Evolutionary conservation across 1,140 invertebrate species (phyloP), one percentile per base, ranked within the genome.

Genomic region (Andrena cerasifolii): DNA sequence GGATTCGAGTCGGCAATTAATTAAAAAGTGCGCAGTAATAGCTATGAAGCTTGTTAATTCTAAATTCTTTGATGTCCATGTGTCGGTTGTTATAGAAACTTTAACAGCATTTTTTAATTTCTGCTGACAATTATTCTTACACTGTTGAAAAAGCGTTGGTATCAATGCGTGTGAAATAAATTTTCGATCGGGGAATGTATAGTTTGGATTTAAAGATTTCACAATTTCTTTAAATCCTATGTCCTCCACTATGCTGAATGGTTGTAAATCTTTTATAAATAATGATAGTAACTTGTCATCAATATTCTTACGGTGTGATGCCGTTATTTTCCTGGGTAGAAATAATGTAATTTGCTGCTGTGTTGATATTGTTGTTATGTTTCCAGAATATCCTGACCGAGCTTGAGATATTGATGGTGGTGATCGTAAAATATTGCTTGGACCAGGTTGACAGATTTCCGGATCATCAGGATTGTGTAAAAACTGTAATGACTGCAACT

Each of bases 1-100:
- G 7, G 51, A 53, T 26, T 53, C 51, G 24, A 53, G 26, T 53
- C 26, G 24, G 7, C 1, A 26, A 53, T 53, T 53, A 53, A 12
- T 24, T 7, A 53, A 26, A 26, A 53, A 53, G 12, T 53, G 51
- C 12, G 8, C 51, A 26, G 51, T 53, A 1, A 53, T 26, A 10
- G 51, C 51, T 53, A 53, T 26, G 12, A 53, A 53, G 26, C 51
- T 53, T n/a, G n/a, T n/a, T n/a, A n/a, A n/a, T n/a, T 49, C 21
- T 26, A 24, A 26, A 53, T 24, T 53, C 26, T 3, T 2, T 53
- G 51, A 53, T 26, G 51, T 53, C 51, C 51, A 53, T 26, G 21
- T 26, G 10, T 53, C 51, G 7, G 51, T 53, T 53, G 51, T 53
- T 24, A 53, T 26, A 12, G 0, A 53, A 26, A 53, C 21, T 26